phyloP scores from a whole-genome alignment of 2,888 invertebrate genomes.

The Luperina testacea region DNA sequence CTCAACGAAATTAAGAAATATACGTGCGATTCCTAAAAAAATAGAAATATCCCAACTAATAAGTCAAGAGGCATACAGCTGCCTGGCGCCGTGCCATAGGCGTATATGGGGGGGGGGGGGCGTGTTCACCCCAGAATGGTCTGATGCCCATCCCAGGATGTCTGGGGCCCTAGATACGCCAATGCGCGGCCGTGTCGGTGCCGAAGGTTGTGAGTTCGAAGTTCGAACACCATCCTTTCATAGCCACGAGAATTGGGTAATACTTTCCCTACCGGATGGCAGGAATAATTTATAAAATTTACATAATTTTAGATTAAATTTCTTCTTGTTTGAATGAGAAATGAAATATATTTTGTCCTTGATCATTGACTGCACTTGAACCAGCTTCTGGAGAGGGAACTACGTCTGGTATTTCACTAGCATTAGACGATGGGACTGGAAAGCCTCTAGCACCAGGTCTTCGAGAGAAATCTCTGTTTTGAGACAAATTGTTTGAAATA shows the following conservation, averaged over 20 bases:
- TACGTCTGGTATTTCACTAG: constrained; percentile 22
- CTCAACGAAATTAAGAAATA: neutral
- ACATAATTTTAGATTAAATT: neutral
- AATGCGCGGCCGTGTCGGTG: too few species aligned
- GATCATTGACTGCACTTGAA: constrained; percentile 3
- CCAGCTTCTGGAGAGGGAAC: constrained; percentile 30
- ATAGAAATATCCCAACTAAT: neutral
- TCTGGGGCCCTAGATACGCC: too few species aligned
- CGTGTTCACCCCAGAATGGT: too few species aligned
- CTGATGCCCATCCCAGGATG: too few species aligned
- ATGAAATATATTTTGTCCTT: constrained; percentile 9
- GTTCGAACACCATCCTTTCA: neutral
- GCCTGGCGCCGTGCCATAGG: too few species aligned
- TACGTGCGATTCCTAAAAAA: neutral
- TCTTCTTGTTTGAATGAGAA: constrained; percentile 19
- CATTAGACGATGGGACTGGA: neutral
- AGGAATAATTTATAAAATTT: neutral
- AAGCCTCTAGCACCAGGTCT: neutral
- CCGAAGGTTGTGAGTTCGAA: neutral
- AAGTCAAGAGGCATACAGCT: neutral
- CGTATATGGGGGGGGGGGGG: too few species aligned
- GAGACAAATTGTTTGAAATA: constrained; percentile 26
- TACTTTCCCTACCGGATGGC: neutral
- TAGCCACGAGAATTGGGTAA: neutral
- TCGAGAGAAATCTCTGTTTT: constrained; percentile 1